These are phyloP conservation scores for Drosophila kepulauana DNA, from an alignment of 1,140 invertebrate genomes.

Conservation along the genomic window DNA sequence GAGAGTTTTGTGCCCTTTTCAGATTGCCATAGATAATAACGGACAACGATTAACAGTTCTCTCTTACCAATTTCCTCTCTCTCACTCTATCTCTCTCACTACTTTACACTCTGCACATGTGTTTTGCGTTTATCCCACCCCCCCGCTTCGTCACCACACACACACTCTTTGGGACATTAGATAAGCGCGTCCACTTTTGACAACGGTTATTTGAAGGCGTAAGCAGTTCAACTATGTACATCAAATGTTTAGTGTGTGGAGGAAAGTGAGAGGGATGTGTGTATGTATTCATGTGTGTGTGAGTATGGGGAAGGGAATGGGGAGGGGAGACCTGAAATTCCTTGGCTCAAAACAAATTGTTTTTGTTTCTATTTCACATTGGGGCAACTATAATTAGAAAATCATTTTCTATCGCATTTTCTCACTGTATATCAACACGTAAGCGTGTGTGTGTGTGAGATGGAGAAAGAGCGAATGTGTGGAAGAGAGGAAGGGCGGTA, in stretches of 20 bases:
- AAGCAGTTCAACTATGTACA: conserved; percentile 7
- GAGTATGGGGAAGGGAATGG: not conserved
- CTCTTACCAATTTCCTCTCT: no score
- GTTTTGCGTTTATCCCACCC: not conserved
- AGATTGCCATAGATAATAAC: conserved; percentile 37
- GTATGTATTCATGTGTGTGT: not conserved
- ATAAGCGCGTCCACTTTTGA: conserved; percentile 7
- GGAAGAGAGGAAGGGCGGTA: no score
- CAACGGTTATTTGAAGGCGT: conserved; percentile 13
- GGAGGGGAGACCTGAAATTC: conserved; percentile 22
- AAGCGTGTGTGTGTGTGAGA: conserved; percentile 10
- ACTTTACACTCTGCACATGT: no score
- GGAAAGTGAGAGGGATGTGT: not conserved
- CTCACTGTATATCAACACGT: conserved; percentile 20
- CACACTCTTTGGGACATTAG: not conserved
- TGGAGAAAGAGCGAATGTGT: no score
- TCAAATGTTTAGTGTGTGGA: conserved; percentile 1
- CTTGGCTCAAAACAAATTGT: conserved; percentile 41
- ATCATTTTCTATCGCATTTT: conserved; percentile 46
- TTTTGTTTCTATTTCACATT: conserved; percentile 42
- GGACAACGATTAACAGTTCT: conserved; percentile 23
- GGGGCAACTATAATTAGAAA: conserved; percentile 57
- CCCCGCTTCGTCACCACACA: not conserved
- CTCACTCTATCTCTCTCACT: no score
- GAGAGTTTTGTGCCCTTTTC: conserved; percentile 1